Evolutionary conservation across 2,888 invertebrate genomes (phyloP), one percentile per base, ranked within the genome.

Genomic region (Diplolepis rosae): DNA sequence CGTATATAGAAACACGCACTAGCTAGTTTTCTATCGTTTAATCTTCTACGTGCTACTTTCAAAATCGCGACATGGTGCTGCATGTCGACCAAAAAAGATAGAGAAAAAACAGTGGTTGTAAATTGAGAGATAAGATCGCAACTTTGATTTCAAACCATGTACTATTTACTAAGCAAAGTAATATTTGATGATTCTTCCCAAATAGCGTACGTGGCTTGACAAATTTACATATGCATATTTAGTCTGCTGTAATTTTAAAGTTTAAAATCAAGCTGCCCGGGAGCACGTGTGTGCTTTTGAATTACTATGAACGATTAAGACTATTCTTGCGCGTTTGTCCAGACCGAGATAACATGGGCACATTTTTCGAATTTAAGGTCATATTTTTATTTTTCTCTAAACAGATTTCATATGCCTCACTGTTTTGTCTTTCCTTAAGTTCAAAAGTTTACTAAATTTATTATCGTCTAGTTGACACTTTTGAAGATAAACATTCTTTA

Each of bases 191-290:
- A 56, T 39, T n/a, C 22, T 39, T 35, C 35, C 35, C 56, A 7
- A 56, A 56, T 22, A n/a, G 56, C 35, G 56, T 56, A 56, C 56
- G 56, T 56, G 56, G 56, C 56, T 56, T 22, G 22, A 39, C 32
- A 24, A 56, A 32, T 56, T 35, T 13, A 35, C 35, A 56, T 56
- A 35, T 56, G 52, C 52, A 52, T 52, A 52, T 52, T 52, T 30
- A 52, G 30, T 52, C 30, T 28, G 52, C 30, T 30, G 52, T 28
- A 35, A 24, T 24, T 35, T 18, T 22, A n/a, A 7, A 13, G 9
- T 54, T 13, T 39, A 56, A 30, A 56, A 56, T 35, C 56, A 22
- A 35, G 56, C 56, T 24, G 35, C 35, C 56, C 56, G 22, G n/a
- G 22, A 56, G 56, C 24, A 56, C 22, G 35, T 35, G 24, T 22